Evolutionary conservation across 2,797 vertebrate species (phyloP), one percentile per base, ranked within the genome.

Genomic region (Mergus octosetaceus): DNA sequence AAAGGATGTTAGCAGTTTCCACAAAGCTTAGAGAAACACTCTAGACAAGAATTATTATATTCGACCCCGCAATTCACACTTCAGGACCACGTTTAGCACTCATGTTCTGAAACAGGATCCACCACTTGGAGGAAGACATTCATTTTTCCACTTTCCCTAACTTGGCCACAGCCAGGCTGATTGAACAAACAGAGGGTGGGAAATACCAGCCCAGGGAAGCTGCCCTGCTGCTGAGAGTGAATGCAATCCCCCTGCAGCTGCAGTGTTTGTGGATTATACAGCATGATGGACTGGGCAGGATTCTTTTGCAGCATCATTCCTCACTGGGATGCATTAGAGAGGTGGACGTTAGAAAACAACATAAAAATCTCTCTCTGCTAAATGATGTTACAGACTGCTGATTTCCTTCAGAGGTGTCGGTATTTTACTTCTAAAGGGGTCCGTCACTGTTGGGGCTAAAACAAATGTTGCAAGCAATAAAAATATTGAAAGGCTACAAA

Each of bases 361-460:
- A 91, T 36, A 85, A 85, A 96, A 95, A 85, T 36, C 69, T 82
- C 77, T 62, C 90, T 66, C 75, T 90, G 56, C 86, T 95, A 80
- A 95, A 92, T 62, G 72, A 47, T 58, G 64, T 87, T 94, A 64
- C 6, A 19, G 77, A 66, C 68, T 77, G 38, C 51, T 62, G 41
- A 39, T 49, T 94, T 87, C 45, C 84, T 92, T 93, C 84, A 65
- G 77, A 72, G 12, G 10, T 75, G 90, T 87, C 93, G 74, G 61
- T 89, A 75, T 93, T 96, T 94, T 87, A 70, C 78, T 96, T 75
- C 81, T 49, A 80, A 62, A 96, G 86, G 72, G 54, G 82, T 60
- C 41, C 22, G 72, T 87, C 73, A 13, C 84, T 89, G 64, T 24
- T 87, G 69, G 43, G 69, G 77, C 72, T 93, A 85, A 85, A 95